Conservation (phyloP, 1,140 invertebrate species). For the Himalopsyche phryganea region DNA sequence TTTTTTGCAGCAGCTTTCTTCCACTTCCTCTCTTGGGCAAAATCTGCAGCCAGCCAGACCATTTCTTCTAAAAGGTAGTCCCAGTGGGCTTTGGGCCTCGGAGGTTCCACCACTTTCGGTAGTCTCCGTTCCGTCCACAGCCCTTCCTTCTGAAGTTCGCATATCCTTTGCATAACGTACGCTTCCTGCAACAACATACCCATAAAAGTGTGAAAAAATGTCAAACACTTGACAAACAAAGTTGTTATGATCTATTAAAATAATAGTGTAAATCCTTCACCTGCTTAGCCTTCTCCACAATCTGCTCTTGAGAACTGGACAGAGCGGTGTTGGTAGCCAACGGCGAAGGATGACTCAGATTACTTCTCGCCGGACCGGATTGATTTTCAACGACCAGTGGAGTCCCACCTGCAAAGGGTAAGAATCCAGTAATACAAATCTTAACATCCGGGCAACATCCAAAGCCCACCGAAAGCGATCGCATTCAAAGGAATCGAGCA, state of each 20-base stretch:
- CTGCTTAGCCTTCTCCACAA: slow-evolving; percentile 85
- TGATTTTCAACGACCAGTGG: slow-evolving; percentile 43
- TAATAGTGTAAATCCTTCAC: neutral
- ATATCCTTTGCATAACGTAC: slow-evolving; percentile 87
- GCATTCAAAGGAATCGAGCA: slow-evolving; percentile 9
- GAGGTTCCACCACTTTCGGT: slow-evolving; percentile 89
- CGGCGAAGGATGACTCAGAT: slow-evolving; percentile 32
- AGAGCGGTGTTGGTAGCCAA: slow-evolving; percentile 26
- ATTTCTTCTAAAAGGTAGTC: slow-evolving; percentile 98
- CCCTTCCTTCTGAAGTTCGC: slow-evolving; percentile 83
- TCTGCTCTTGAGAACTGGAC: slow-evolving; percentile 63
- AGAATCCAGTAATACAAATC: neutral
- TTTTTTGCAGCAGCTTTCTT: slow-evolving; percentile 95
- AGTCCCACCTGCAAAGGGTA: slow-evolving; percentile 52
- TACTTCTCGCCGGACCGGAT: slow-evolving; percentile 25
- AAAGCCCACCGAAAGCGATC: slow-evolving; percentile 19
- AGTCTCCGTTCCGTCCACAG: slow-evolving; percentile 89
- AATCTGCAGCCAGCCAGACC: slow-evolving; percentile 96
- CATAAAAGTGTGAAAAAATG: neutral
- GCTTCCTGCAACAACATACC: slow-evolving; percentile 61
- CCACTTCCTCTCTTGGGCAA: slow-evolving; percentile 96
- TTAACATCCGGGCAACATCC: slow-evolving; percentile 5
- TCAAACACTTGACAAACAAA: too few species aligned
- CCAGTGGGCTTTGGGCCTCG: slow-evolving; percentile 93
- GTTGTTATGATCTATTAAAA: neutral